phyloP scores from a whole-genome alignment of 2,797 vertebrate species.

The Neopelma chrysocephalum region DNA sequence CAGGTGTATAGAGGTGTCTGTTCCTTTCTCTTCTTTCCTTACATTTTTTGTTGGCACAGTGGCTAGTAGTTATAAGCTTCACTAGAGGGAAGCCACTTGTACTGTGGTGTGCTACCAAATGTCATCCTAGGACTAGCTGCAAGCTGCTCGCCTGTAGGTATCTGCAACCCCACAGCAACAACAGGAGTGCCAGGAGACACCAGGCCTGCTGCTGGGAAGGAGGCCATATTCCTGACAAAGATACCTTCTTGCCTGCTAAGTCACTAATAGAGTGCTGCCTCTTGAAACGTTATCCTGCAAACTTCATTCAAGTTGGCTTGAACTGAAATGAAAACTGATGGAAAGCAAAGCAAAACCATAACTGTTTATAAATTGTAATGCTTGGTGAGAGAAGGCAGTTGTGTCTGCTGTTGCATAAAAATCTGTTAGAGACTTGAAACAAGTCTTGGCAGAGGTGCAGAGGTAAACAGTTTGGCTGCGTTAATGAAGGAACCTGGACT shows the following conservation, averaged over 20 bases:
- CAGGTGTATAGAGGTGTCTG: not conserved
- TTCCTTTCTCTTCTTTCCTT: not conserved
- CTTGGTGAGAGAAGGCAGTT: not conserved
- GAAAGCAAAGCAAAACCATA: not conserved
- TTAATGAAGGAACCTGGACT: not conserved
- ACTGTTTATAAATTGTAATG: not conserved
- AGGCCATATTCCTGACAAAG: not conserved
- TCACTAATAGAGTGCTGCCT: not conserved
- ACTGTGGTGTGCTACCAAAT: not conserved
- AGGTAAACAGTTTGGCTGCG: not conserved
- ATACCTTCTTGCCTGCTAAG: not conserved
- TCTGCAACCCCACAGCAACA: not conserved
- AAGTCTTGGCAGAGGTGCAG: not conserved
- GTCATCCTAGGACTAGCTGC: not conserved
- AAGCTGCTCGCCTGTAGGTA: not conserved
- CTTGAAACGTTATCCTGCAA: not conserved
- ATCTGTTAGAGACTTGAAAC: not conserved
- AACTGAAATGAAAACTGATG: not conserved
- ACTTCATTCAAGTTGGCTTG: not conserved
- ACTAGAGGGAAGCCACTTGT: not conserved
- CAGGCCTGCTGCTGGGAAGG: not conserved
- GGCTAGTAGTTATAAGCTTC: fast-evolving
- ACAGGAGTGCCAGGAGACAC: not conserved
- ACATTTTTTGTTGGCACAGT: not conserved
- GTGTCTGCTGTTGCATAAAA: not conserved